A percentile compares a stretch with the other conserved stretches of the same genome.
Evolutionary conservation across 2,888 invertebrate genomes (phyloP).

Genomic region (Iselma pallidipennis): DNA sequence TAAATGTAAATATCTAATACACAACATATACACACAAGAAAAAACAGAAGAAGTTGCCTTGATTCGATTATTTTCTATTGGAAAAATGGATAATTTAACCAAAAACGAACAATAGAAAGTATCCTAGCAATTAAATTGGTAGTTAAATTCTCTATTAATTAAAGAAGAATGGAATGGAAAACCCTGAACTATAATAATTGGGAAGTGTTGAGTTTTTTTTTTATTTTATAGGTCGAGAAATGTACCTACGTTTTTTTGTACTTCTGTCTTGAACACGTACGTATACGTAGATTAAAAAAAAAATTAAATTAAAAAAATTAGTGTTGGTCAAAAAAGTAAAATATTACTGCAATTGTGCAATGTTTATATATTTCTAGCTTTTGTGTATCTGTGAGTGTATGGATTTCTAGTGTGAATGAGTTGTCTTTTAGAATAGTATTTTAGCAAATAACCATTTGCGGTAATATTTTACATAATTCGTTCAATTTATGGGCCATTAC

Average conservation of each 20-base stretch:
- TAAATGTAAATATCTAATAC: slow-evolving; percentile 26
- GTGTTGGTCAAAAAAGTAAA: slow-evolving; percentile 45
- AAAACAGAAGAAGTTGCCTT: slow-evolving; percentile 4
- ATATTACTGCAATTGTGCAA: slow-evolving; percentile 51
- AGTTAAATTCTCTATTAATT: background rate
- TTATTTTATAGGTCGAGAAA: slow-evolving; percentile 36
- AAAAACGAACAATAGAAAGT: slow-evolving; percentile 3
- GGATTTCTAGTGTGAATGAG: slow-evolving; percentile 15
- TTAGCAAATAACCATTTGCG: slow-evolving; percentile 36
- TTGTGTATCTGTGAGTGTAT: slow-evolving; percentile 34
- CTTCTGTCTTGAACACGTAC: slow-evolving; percentile 43
- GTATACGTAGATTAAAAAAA: slow-evolving; percentile 33
- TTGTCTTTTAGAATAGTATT: slow-evolving; percentile 1
- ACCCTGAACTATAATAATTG: slow-evolving; percentile 14
- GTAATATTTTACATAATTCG: slow-evolving; percentile 50
- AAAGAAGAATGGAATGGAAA: background rate
- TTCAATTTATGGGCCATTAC: slow-evolving; percentile 24
- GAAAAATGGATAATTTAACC: background rate
- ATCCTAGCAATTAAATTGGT: background rate
- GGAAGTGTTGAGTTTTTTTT: slow-evolving; percentile 33
- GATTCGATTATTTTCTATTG: slow-evolving; percentile 7
- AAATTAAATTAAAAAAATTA: slow-evolving; percentile 26
- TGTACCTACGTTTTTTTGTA: slow-evolving; percentile 11
- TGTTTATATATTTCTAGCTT: slow-evolving; percentile 27
- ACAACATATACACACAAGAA: background rate